phyloP scores from a whole-genome alignment of 2,113 vertebrate species.

The Coptodon rendalli region DNA sequence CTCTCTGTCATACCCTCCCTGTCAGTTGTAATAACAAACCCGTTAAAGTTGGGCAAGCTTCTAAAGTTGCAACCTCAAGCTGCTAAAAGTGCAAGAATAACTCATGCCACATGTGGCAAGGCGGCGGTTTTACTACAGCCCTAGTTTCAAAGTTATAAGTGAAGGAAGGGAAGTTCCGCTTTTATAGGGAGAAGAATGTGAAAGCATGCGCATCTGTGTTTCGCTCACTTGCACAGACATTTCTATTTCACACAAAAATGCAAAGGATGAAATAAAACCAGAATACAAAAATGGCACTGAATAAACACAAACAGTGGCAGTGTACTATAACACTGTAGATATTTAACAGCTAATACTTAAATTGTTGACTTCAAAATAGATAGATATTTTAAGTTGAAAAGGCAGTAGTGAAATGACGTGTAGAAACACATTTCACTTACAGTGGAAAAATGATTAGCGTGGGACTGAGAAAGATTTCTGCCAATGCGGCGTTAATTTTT shows the following conservation, averaged over 20 bases:
- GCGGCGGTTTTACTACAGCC: slow-evolving; percentile 40
- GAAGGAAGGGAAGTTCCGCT: slow-evolving; percentile 20
- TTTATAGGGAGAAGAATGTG: not conserved
- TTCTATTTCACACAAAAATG: not conserved
- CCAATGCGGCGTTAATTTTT: not conserved
- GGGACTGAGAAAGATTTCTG: not conserved
- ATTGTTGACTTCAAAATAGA: not conserved
- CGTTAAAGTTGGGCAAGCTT: not conserved
- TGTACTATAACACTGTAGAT: not conserved
- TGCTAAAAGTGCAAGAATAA: slow-evolving; percentile 43
- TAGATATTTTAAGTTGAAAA: not conserved
- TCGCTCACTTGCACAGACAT: not conserved
- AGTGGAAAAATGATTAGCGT: not conserved
- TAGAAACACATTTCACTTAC: not conserved
- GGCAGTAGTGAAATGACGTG: not conserved
- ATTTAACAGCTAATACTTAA: not conserved
- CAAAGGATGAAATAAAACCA: not conserved
- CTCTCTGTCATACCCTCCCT: not conserved
- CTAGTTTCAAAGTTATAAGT: slow-evolving; percentile 12
- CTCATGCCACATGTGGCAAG: slow-evolving; percentile 38
- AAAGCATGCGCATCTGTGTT: slow-evolving; percentile 5
- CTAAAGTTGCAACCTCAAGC: slow-evolving; percentile 15
- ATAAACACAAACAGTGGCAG: not conserved
- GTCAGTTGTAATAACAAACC: not conserved
- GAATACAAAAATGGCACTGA: not conserved